Base-by-base conservation (phyloP, 2,888 invertebrate genomes). In the Andrena marginata region DNA sequence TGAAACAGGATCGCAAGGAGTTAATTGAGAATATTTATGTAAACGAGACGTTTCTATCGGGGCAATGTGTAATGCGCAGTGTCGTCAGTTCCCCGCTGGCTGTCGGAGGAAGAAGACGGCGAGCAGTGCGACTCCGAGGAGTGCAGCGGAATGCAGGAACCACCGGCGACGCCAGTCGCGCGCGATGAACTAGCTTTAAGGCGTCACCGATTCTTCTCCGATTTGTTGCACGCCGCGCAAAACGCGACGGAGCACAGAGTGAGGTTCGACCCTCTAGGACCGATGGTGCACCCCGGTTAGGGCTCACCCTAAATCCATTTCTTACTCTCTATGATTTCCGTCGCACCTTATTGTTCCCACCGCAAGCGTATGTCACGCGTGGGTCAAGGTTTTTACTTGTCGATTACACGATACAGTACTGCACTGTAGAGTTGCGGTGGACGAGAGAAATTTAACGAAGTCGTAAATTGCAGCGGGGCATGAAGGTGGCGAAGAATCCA, bases 131-230 rank as follows among this genome's bases (percentile, higher is more conserved):
- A 88, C 63, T 90, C 90, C 16, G 93, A 93, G 84, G 92, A 90
- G 82, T 90, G 92, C 59, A 95, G 95, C 72, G 95, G 95, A n/a
- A 95, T 95, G 83, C 95, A 94, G 83, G 96, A 96, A 85, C 96
- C 96, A 86, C 97, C 97, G 64, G 97, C 96, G 75, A 97, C 97
- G 77, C 97, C 97, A 20, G 96, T 97, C 63, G 97, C 97, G 73
- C 96, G 96, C 78, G 97, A 97, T 94, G 97, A 97, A 92, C 94
- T 97, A 88, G 97, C 97, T 84, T 94, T 97, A 89, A 95, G 97
- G 84, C 95, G 97, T 77, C 97, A 97, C 93, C 95, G 97, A 89
- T 96, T 97, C 94, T 97, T 97, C 94, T 96, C 97, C 72, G 97
- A 97, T 92, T 95, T 97, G 80, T 95, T 97, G 85, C 95, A 96